These are phyloP conservation scores for human (Homo sapiens) DNA, from an alignment of 2,113 vertebrate genomes.

Conservation along the genomic window GRCh38 chr18:33644001-33644500, in stretches of 20 bases:
- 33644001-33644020: not conserved
- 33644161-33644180: slow-evolving; percentile 29
- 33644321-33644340: slow-evolving; percentile 58
- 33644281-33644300: slow-evolving; percentile 40
- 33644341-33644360: slow-evolving; percentile 57
- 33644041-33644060: not conserved
- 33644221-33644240: slow-evolving; percentile 39
- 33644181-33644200: slow-evolving; percentile 22
- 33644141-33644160: slow-evolving; percentile 36
- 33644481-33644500: slow-evolving; percentile 87
- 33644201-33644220: slow-evolving; percentile 16
- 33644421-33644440: slow-evolving; percentile 88
- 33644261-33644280: slow-evolving; percentile 21
- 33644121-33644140: not conserved
- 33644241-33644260: slow-evolving; percentile 22
- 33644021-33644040: slow-evolving; percentile 31
- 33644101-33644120: not conserved
- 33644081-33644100: slow-evolving; percentile 37
- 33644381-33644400: slow-evolving; percentile 85
- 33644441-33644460: slow-evolving; percentile 87
- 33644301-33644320: not conserved
- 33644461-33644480: slow-evolving; percentile 80
- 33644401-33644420: slow-evolving; percentile 84
- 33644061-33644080: not conserved
- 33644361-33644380: slow-evolving; percentile 75